Evolutionary conservation across 2,113 vertebrate genomes (phyloP), one percentile per base, ranked within the genome.

Genomic region (Apaloderma vittatum): DNA sequence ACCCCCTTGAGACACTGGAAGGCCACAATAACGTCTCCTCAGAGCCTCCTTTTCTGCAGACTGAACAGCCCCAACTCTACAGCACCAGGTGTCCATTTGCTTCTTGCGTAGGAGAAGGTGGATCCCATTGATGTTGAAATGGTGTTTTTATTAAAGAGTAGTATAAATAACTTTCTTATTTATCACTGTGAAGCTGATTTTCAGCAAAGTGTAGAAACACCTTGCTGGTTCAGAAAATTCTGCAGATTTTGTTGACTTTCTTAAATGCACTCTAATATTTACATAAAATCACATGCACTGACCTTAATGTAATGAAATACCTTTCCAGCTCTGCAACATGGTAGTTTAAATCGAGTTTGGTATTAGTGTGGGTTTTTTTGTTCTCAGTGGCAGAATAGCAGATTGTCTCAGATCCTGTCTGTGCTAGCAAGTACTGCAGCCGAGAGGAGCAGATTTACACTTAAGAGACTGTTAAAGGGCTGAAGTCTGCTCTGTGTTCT

Each of bases 401-500:
- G 48, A 24, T 63, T 8, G 10, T 45, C 15, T 52, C 16, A 14
- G 27, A 8, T 57, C 45, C 23, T 90, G 43, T 3, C 34, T 51
- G 11, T 52, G 15, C 21, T 36, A 51, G 24, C 6, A 34, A 24
- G 30, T 14, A 11, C 16, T 11, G n/a, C 26, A 86, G 43, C n/a
- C 37, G 55, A 43, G 48, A 37, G 14, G 32, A 91, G 17, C 34
- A 23, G 61, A 58, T 58, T 40, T 45, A 40, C 24, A 21, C 21
- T 10, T 9, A 40, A 17, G n/a, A 52, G 20, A 37, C 18, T 82
- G 27, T 70, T 78, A 8, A 49, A 71, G 18, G 27, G 6, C 9
- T 6, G 12, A 0, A 22, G 13, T 61, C 26, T 65, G 24, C 26
- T 0, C 6, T 0, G 0, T 32, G 9, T n/a, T 23, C 26, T 54